Base-by-base conservation (phyloP, 2,113 vertebrate genomes). In the Spilogale gracilis region DNA sequence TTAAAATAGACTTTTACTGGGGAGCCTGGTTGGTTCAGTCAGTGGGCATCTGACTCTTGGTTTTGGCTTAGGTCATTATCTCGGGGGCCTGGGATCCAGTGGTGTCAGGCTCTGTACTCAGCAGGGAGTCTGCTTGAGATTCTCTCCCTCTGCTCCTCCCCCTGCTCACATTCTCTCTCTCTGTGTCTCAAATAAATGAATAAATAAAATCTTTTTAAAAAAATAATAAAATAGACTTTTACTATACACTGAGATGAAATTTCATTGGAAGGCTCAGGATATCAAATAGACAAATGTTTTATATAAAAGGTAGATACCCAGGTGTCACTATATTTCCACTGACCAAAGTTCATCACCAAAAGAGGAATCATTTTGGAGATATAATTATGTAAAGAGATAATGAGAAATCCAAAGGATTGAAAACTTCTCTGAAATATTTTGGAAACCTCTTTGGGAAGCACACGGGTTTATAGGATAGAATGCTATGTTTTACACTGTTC, bases 271-370 rank as follows among this genome's bases (percentile, higher is more conserved):
- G 83, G 25, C 45, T 21, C 32, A 95, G n/a, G 6, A 43, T 94
- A 94, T 84, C 38, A 80, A 87, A 87, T 50, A 95, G 25, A 60
- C 21, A 96, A 63, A 74, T 30, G 83, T 58, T 96, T 86, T 71
- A 81, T 96, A 54, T 91, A 52, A 93, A 90, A 80, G 54, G 17
- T 10, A 3, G 58, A 58, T 60, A 69, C 52, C n/a, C 11, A 80
- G 65, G 52, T 45, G 27, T 27, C 25, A 17, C 43, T 73, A 79
- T 25, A 45, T 54, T 91, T 78, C 32, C 27, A 43, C 4, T 76
- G 86, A 76, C 6, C 61, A 76, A 93, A 89, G 58, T 23, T 91
- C 61, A 80, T 43, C 79, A n/a, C 25, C 16, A 76, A 93, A 79
- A 93, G 48, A 94, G 45, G 69, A 83, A 58, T 27, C 43, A 79